Evolutionary conservation across 2,113 vertebrate genomes (phyloP).

Genomic region (Psophia crepitans): DNA sequence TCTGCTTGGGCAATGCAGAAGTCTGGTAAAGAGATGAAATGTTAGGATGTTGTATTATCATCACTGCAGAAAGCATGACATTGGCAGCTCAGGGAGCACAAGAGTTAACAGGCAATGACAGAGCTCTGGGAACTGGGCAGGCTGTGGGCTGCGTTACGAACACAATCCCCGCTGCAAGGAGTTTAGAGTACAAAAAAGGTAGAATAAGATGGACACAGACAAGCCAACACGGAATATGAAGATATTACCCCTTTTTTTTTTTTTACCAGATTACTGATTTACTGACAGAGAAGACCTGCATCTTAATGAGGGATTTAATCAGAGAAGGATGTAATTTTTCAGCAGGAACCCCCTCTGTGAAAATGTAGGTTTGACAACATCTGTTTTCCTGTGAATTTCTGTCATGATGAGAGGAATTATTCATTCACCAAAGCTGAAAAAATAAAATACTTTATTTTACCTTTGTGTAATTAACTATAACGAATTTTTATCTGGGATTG

Average conservation of each 20-base stretch:
- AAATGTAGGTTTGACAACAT: neutral
- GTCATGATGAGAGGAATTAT: neutral
- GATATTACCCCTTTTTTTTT: constrained; percentile 1
- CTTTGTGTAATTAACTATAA: neutral
- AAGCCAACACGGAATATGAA: neutral
- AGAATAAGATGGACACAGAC: neutral
- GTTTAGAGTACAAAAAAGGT: neutral
- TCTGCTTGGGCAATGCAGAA: neutral
- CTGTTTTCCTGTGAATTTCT: constrained; percentile 10
- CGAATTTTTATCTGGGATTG: neutral
- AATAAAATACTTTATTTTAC: neutral
- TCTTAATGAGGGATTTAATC: constrained; percentile 53
- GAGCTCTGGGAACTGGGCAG: neutral
- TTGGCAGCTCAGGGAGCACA: neutral
- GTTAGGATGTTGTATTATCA: neutral
- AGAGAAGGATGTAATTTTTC: constrained; percentile 35
- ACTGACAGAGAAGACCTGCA: constrained; percentile 27
- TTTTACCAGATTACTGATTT: constrained; percentile 47
- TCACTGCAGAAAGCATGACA: neutral
- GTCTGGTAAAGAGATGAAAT: neutral
- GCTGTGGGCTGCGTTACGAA: neutral
- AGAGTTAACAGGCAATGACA: neutral
- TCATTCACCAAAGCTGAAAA: neutral
- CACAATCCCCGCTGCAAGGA: neutral
- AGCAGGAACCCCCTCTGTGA: neutral